Evolutionary conservation across 2,797 vertebrate species (phyloP).

Genomic region (Tolypeutes matacus): DNA sequence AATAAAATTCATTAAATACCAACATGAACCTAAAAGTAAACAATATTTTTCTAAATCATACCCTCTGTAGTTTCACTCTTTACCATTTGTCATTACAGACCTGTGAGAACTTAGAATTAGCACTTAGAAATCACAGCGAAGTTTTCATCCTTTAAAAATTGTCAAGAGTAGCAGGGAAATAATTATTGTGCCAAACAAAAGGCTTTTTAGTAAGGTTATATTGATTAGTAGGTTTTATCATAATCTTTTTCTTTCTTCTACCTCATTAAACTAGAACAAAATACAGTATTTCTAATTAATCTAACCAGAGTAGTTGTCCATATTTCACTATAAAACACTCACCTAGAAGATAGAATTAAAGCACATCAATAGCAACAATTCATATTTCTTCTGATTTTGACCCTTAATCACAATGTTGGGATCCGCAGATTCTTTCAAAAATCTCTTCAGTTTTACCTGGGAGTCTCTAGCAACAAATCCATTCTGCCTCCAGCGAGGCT

Average conservation of each 20-base stretch:
- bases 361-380: neutral
- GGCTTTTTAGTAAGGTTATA: slow-evolving; percentile 35
- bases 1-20: neutral
- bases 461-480: neutral
- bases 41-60: slow-evolving; percentile 34
- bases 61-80: neutral
- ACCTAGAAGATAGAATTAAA: slow-evolving; percentile 3
- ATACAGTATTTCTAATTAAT: slow-evolving; percentile 58
- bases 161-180: slow-evolving; percentile 43
- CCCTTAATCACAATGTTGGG: neutral
- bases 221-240: neutral
- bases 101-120: slow-evolving; percentile 56
- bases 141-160: slow-evolving; percentile 59
- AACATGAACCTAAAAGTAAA: slow-evolving; percentile 54
- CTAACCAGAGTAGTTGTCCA: neutral
- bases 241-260: slow-evolving; percentile 29
- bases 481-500: neutral
- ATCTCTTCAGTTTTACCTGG: neutral
- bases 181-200: slow-evolving; percentile 51
- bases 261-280: slow-evolving; percentile 49
- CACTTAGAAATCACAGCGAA: slow-evolving; percentile 63
- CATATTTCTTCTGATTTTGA: slow-evolving; percentile 2
- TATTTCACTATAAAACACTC: neutral
- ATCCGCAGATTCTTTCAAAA: neutral
- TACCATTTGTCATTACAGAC: neutral